Base-by-base conservation (phyloP, 2,113 vertebrate species). In the Tragelaphus scriptus region DNA sequence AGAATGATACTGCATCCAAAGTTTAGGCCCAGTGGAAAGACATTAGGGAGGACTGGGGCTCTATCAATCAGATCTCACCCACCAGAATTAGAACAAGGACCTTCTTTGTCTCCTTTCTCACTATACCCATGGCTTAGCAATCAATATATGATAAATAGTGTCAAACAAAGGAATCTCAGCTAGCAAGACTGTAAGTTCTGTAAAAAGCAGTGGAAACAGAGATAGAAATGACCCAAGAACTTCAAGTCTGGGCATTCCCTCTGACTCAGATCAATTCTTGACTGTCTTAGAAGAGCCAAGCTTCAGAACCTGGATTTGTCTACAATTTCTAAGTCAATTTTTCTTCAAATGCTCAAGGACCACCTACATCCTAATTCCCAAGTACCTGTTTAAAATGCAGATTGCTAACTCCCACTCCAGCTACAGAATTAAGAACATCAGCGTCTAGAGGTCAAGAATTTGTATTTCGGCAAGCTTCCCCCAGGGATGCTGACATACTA, bases 391-490 rank as follows among this genome's bases (percentile, higher is more conserved):
- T 94, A 94, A 91, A 63, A 84, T 82, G 71, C 36, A 82, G 36
- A 75, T 1, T 49, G 40, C 68, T 91, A 59, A 95, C 51, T 28
- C n/a, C 81, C 21, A 89, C 32, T 92, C 32, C 53, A 88, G 81
- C 63, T 89, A 94, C 7, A 86, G 47, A 95, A 81, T 85, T 94
- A 94, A 93, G 59, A 88, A 53, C 68, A 86, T 93, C 59, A 92
- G 65, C 12, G 6, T 28, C 44, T 58, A 21, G 15, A 2, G 56
- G 32, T 68, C 63, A 93, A 44, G 23, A 85, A 90, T 85, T 53
- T 86, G 16, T 56, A 75, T 92, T 94, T 95, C n/a, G 40, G 14
- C 6, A 91, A 68, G 44, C 30, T 95, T 91, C 30, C 28, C 16
- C 13, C 25, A 82, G 26, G n/a, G n/a, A 86, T 61, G 89, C 36